phyloP scores from a whole-genome alignment of 2,797 vertebrate genomes.

The Phoeniculus purpureus region DNA sequence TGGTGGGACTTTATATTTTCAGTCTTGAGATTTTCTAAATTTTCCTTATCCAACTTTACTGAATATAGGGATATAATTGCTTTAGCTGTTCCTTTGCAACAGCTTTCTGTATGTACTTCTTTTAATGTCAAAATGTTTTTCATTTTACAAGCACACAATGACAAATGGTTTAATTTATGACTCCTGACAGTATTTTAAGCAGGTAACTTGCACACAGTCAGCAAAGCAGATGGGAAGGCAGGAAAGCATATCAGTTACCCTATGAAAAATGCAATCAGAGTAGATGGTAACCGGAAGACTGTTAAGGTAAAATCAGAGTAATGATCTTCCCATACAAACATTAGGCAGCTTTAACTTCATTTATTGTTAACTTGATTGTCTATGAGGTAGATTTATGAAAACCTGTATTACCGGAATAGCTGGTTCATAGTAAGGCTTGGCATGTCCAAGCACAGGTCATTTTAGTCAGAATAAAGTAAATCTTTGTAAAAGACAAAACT shows the following conservation, averaged over 20 bases:
- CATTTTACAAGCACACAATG: neutral
- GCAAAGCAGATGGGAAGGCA: constrained; percentile 17
- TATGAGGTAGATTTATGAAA: neutral
- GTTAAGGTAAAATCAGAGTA: neutral
- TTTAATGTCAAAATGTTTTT: neutral
- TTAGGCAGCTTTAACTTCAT: neutral
- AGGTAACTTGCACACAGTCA: constrained; percentile 6
- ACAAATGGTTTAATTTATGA: constrained; percentile 7
- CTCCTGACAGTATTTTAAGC: constrained; percentile 23
- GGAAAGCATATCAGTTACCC: neutral
- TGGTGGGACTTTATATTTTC: neutral
- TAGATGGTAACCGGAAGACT: neutral
- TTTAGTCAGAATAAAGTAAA: neutral
- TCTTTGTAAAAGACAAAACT: rapidly evolving
- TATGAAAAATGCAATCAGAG: constrained; percentile 7
- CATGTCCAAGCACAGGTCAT: neutral
- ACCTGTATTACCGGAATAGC: neutral
- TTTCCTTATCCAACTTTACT: neutral
- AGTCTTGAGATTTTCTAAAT: neutral
- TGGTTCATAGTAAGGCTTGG: neutral
- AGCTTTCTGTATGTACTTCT: neutral
- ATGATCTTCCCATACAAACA: neutral
- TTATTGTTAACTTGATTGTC: neutral
- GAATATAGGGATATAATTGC: neutral
- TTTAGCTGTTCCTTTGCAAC: neutral